Percentiles rank a stretch among this genome's conserved stretches.
These are phyloP conservation scores for Gallirallus australis DNA, from an alignment of 2,797 vertebrate species.

Conservation along the genomic window DNA sequence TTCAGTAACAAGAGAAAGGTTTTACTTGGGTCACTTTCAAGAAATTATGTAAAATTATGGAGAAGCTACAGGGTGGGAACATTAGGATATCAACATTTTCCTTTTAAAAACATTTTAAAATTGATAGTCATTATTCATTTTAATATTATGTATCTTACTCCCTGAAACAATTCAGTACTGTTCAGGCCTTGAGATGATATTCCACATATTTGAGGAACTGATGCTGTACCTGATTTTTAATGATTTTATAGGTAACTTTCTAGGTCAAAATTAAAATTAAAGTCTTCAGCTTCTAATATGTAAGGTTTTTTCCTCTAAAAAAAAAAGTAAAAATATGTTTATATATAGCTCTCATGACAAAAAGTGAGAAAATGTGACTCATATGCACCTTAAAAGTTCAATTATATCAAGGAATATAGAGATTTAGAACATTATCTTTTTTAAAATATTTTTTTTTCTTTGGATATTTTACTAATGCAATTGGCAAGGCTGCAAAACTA, in stretches of 20 bases:
- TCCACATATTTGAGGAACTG: not conserved
- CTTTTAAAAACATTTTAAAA: not conserved
- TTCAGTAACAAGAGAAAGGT: not conserved
- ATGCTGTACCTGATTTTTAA: rapidly evolving
- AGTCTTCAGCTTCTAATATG: not conserved
- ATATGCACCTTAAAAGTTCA: not conserved
- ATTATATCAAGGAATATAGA: not conserved
- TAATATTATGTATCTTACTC: not conserved
- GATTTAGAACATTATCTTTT: not conserved
- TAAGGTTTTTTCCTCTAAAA: not conserved
- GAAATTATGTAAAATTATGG: not conserved
- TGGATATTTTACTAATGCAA: not conserved
- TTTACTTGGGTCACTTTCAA: not conserved
- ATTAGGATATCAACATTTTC: not conserved
- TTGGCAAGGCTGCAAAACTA: not conserved
- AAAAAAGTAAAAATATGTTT: not conserved
- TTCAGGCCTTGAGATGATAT: not conserved
- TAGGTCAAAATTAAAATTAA: not conserved
- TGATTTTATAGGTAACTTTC: not conserved
- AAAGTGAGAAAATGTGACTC: not conserved
- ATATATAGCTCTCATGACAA: not conserved
- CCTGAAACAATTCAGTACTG: not conserved
- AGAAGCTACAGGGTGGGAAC: not conserved
- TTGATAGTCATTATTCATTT: not conserved
- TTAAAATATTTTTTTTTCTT: not conserved